Evolutionary conservation across 2,113 vertebrate species (phyloP).

Genomic region (Pomatorhinus ruficollis): DNA sequence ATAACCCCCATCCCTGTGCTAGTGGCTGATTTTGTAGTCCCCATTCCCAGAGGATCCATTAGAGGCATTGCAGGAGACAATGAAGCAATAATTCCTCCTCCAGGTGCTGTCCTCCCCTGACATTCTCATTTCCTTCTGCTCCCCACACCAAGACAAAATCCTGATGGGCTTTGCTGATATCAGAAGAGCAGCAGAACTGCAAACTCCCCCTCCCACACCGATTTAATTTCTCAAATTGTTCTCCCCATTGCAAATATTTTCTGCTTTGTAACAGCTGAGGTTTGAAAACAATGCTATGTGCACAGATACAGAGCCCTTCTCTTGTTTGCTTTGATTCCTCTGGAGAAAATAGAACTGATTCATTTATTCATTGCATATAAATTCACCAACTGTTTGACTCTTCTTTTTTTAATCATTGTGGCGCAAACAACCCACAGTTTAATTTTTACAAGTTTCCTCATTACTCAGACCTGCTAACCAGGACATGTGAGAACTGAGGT

Average conservation of each 20-base stretch:
- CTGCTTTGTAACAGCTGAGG: slow-evolving; percentile 9
- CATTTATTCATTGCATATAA: slow-evolving; percentile 28
- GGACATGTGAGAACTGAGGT: neutral
- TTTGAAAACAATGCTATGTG: slow-evolving; percentile 9
- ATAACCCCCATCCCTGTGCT: neutral
- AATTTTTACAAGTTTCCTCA: neutral
- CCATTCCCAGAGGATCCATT: neutral
- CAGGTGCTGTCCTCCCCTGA: neutral
- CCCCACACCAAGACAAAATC: neutral
- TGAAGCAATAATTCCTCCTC: neutral
- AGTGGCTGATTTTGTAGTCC: neutral
- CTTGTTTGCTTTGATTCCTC: slow-evolving; percentile 1
- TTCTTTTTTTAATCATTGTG: slow-evolving; percentile 9
- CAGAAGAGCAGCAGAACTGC: neutral
- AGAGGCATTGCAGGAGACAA: neutral
- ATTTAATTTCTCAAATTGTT: neutral
- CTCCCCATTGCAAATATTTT: slow-evolving; percentile 23
- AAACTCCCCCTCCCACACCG: neutral
- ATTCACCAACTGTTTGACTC: slow-evolving; percentile 38
- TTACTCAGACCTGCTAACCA: neutral
- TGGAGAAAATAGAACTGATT: slow-evolving; percentile 43
- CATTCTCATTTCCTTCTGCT: neutral
- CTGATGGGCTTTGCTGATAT: neutral
- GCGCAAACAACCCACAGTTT: neutral
- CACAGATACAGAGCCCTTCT: neutral